Evolutionary conservation across 2,888 invertebrate genomes (phyloP).

Genomic region (Orthosia incerta): DNA sequence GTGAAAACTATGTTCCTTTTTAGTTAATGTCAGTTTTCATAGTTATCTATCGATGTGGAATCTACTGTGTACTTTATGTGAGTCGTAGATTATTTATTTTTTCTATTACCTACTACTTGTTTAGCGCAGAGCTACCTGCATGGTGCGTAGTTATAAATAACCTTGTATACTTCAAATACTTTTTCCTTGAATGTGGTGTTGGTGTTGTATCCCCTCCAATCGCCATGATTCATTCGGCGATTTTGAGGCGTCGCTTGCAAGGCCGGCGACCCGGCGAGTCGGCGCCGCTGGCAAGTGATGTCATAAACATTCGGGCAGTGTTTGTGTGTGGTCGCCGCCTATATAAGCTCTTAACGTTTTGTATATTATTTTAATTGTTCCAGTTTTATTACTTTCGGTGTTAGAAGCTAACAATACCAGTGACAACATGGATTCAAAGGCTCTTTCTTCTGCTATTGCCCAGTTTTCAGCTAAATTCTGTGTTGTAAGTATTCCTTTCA

Average conservation of each 20-base stretch:
- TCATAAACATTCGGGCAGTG: slow-evolving; percentile 45
- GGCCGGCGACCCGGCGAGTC: neutral
- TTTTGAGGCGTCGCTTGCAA: slow-evolving; percentile 4
- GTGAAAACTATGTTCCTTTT: slow-evolving; percentile 32
- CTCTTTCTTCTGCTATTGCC: slow-evolving; percentile 81
- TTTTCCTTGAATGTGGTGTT: slow-evolving; percentile 15
- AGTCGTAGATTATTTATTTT: slow-evolving; percentile 17
- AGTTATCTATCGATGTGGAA: slow-evolving; percentile 52
- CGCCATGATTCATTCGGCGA: slow-evolving; percentile 45
- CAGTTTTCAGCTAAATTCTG: slow-evolving; percentile 88
- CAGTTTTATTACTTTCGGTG: slow-evolving; percentile 73
- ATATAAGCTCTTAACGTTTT: slow-evolving; percentile 9
- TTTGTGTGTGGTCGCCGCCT: slow-evolving; percentile 24
- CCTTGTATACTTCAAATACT: slow-evolving; percentile 33
- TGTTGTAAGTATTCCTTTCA: slow-evolving; percentile 82
- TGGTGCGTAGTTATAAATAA: slow-evolving; percentile 6
- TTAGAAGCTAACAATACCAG: slow-evolving; percentile 66
- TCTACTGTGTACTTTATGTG: slow-evolving; percentile 28
- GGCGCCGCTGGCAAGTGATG: slow-evolving; percentile 49
- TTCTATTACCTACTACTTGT: neutral
- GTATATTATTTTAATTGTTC: slow-evolving; percentile 64
- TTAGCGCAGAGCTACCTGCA: neutral
- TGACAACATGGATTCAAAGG: slow-evolving; percentile 81
- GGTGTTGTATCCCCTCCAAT: slow-evolving; percentile 30
- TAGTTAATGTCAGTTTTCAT: slow-evolving; percentile 28